Evolutionary conservation across 1,140 invertebrate genomes (phyloP).

Genomic region (Vanessa tameamea): DNA sequence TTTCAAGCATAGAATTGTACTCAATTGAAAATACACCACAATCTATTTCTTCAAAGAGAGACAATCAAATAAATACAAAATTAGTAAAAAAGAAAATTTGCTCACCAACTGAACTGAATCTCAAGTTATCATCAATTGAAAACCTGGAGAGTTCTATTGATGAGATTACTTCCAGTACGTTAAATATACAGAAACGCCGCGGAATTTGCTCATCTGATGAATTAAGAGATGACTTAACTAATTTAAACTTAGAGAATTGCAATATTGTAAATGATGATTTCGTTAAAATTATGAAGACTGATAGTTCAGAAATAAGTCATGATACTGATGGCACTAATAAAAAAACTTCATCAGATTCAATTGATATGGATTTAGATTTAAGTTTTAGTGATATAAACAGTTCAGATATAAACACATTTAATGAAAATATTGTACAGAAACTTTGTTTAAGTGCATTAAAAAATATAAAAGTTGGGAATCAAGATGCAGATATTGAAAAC

Average conservation of each 20-base stretch:
- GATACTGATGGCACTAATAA: conserved; percentile 76
- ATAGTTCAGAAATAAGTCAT: conserved; percentile 72
- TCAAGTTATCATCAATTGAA: conserved; percentile 68
- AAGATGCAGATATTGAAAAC: conserved; percentile 79
- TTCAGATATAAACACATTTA: conserved; percentile 80
- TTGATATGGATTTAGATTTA: conserved; percentile 79
- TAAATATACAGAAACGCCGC: conserved; percentile 80
- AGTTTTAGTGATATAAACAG: conserved; percentile 81
- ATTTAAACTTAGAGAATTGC: conserved; percentile 59
- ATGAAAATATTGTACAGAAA: conserved; percentile 81
- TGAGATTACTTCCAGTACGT: conserved; percentile 66
- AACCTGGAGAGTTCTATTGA: conserved; percentile 74
- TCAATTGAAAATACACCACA: conserved; percentile 76
- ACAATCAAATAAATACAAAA: conserved; percentile 47
- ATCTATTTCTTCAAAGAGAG: conserved; percentile 44
- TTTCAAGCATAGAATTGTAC: conserved; percentile 76
- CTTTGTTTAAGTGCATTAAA: conserved; percentile 78
- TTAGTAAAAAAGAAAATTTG: conserved; percentile 72
- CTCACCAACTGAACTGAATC: conserved; percentile 72
- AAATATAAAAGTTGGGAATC: conserved; percentile 79
- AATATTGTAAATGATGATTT: conserved; percentile 61
- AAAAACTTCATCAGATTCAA: conserved; percentile 78
- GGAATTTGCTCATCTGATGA: conserved; percentile 81
- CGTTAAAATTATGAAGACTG: conserved; percentile 62
- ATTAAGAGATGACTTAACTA: conserved; percentile 68